phyloP scores from a whole-genome alignment of 2,797 vertebrate species.

The Nothura maculosa region DNA sequence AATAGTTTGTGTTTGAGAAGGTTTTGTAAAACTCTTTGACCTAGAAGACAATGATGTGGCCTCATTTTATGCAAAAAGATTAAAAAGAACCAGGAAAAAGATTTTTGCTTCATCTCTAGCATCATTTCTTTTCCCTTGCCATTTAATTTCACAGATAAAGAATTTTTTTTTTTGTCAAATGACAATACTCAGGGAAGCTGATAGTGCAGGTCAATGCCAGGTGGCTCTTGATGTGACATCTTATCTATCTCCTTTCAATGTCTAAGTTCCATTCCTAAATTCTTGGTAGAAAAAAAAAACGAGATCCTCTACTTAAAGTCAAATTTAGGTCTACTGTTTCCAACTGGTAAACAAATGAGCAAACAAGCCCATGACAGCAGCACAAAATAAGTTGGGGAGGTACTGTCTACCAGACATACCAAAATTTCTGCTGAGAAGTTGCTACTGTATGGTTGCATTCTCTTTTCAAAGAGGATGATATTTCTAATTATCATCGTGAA shows the following conservation, averaged over 20 bases:
- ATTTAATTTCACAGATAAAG: not conserved
- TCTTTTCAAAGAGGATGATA: not conserved
- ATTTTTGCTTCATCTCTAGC: not conserved
- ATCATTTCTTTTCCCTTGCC: not conserved
- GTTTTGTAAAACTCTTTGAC: not conserved
- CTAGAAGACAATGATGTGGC: not conserved
- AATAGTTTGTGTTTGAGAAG: not conserved
- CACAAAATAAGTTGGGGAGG: rapidly evolving
- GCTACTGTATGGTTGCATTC: not conserved
- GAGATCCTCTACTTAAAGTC: not conserved
- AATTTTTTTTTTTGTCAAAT: not conserved
- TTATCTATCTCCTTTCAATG: not conserved
- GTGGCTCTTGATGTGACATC: not conserved
- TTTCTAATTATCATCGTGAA: not conserved
- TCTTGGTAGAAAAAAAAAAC: not conserved
- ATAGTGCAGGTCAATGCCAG: not conserved
- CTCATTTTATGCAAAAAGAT: rapidly evolving
- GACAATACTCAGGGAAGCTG: not conserved
- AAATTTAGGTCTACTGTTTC: not conserved
- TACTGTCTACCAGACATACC: not conserved
- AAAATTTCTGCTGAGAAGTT: not conserved
- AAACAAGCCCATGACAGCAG: not conserved
- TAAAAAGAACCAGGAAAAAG: not conserved
- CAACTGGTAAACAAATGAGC: not conserved
- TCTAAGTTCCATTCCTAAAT: not conserved